These are phyloP conservation scores for Marisa cornuarietis DNA, from an alignment of 1,140 invertebrate genomes.

Conservation along the genomic window DNA sequence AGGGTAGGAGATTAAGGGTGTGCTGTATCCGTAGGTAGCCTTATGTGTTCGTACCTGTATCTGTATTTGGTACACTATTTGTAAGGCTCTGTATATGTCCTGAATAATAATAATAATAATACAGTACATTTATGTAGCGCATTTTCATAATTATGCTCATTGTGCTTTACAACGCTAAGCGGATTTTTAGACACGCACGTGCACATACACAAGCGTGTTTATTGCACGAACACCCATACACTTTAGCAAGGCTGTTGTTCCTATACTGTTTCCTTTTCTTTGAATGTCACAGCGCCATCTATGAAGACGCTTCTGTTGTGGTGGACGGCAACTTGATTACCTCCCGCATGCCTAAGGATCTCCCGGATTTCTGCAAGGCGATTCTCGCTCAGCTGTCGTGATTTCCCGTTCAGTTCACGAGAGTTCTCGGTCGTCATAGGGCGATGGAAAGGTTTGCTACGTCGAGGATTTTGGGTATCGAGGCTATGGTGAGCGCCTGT, in stretches of 20 bases:
- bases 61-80: background rate
- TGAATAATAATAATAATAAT: too few species aligned
- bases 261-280: too few species aligned
- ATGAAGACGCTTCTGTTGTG: constrained; percentile 55
- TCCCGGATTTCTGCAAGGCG: constrained; percentile 57
- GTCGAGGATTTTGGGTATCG: too few species aligned
- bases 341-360: constrained; percentile 53
- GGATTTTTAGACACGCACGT: too few species aligned
- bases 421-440: too few species aligned
- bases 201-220: background rate
- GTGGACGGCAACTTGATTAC: constrained; percentile 59
- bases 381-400: constrained; percentile 44
- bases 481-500: too few species aligned
- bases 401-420: background rate
- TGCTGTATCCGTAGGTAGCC: background rate
- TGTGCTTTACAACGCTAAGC: too few species aligned
- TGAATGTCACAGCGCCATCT: constrained; percentile 38
- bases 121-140: background rate
- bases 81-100: background rate
- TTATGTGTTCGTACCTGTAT: background rate
- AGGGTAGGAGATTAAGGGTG: constrained; percentile 35
- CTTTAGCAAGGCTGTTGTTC: too few species aligned
- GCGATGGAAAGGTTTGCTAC: too few species aligned
- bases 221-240: too few species aligned
- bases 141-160: background rate